phyloP scores from a whole-genome alignment of 2,797 vertebrate species.

The Odontamblyopus lacepedii region DNA sequence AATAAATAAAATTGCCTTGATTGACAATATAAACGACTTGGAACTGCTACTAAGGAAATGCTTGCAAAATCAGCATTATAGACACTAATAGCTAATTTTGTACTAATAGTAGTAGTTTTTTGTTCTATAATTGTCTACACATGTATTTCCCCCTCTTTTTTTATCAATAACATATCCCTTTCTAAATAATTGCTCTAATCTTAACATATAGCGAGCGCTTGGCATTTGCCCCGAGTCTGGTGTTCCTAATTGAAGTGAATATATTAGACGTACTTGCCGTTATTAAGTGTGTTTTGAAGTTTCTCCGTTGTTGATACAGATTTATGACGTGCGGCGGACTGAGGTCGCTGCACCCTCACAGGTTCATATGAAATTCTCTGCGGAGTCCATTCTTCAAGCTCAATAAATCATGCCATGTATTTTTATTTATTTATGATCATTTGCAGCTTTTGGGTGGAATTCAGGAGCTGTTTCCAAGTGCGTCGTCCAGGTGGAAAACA shows the following conservation, averaged over 20 bases:
- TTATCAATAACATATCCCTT: slow-evolving; percentile 71
- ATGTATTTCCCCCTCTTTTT: slow-evolving; percentile 67
- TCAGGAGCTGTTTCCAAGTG: slow-evolving; percentile 27
- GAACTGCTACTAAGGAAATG: too few relatives aligned
- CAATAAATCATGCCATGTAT: slow-evolving; percentile 74
- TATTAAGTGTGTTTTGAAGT: slow-evolving; percentile 69
- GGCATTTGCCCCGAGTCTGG: slow-evolving; percentile 64
- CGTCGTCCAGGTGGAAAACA: slow-evolving; percentile 28
- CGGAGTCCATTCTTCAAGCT: slow-evolving; percentile 68
- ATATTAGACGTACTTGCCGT: slow-evolving; percentile 59
- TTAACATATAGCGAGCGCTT: slow-evolving; percentile 61
- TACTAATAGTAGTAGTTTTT: slow-evolving; percentile 9
- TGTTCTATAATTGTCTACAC: slow-evolving; percentile 70
- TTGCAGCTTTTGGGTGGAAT: slow-evolving; percentile 58
- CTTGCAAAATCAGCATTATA: too few relatives aligned
- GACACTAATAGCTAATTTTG: not conserved
- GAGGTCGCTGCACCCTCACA: slow-evolving; percentile 75
- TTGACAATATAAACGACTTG: too few relatives aligned
- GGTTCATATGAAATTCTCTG: slow-evolving; percentile 79
- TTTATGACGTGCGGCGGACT: slow-evolving; percentile 77
- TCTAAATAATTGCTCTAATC: slow-evolving; percentile 73
- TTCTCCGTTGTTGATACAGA: slow-evolving; percentile 74
- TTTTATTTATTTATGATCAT: slow-evolving; percentile 64
- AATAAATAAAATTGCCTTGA: too few relatives aligned
- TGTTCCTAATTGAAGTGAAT: slow-evolving; percentile 67